These are phyloP conservation scores for Microcebus ravelobensis DNA, from an alignment of 2,113 vertebrate species.

Conservation along the genomic window DNA sequence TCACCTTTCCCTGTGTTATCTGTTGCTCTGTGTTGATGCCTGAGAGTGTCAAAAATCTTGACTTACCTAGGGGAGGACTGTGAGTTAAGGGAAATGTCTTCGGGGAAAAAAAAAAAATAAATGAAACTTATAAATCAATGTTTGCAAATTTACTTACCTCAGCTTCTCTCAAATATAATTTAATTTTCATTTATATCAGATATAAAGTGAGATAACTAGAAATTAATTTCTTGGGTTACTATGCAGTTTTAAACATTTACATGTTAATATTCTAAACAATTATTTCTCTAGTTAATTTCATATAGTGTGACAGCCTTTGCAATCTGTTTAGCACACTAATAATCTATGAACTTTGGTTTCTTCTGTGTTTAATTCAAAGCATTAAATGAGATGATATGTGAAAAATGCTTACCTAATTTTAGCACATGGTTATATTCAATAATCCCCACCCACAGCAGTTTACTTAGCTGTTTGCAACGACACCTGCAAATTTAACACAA, in stretches of 20 bases:
- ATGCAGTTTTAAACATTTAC: background rate
- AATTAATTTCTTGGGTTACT: background rate
- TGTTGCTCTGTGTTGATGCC: background rate
- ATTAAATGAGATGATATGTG: background rate
- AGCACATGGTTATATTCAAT: background rate
- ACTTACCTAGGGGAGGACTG: background rate
- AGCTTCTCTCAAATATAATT: background rate
- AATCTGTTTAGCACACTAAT: background rate
- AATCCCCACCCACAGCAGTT: background rate
- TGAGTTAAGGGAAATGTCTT: background rate
- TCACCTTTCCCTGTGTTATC: background rate
- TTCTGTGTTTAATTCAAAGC: background rate
- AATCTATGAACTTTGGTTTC: background rate
- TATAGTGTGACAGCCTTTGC: background rate
- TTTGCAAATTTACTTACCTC: constrained; percentile 8
- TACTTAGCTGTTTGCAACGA: background rate
- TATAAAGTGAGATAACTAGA: background rate
- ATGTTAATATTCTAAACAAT: background rate
- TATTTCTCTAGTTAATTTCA: background rate
- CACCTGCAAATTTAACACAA: background rate
- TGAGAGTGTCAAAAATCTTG: background rate
- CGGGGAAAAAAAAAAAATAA: background rate
- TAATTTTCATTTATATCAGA: background rate
- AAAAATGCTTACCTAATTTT: background rate
- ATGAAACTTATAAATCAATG: background rate